Conservation (phyloP, 1,140 invertebrate genomes). For the Drosophila sturtevanti region DNA sequence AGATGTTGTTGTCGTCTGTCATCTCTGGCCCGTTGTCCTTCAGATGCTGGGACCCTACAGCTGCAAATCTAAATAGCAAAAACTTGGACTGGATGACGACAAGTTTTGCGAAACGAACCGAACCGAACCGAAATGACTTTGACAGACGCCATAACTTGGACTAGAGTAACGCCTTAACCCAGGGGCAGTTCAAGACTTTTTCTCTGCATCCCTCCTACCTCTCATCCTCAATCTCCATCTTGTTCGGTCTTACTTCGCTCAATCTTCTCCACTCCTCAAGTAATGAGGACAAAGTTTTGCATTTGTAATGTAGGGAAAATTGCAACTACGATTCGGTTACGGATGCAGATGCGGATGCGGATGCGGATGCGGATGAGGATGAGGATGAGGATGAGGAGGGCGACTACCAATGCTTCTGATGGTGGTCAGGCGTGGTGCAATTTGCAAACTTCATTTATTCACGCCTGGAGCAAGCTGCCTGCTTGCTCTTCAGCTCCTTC, state of each 20-base stretch:
- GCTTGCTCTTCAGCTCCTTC: slow-evolving; percentile 24
- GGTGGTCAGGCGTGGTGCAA: slow-evolving; percentile 80
- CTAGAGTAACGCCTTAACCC: slow-evolving; percentile 75
- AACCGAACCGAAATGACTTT: slow-evolving; percentile 65
- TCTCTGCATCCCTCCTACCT: slow-evolving; percentile 6
- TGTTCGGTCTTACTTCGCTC: too few relatives aligned
- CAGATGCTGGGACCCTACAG: slow-evolving; percentile 40
- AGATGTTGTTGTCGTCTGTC: slow-evolving; percentile 52
- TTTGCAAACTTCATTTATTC: slow-evolving; percentile 82
- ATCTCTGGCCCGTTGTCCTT: slow-evolving; percentile 68
- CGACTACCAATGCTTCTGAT: slow-evolving; percentile 44
- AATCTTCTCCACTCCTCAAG: slow-evolving; percentile 36
- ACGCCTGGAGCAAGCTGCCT: slow-evolving; percentile 67
- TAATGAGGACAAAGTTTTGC: slow-evolving; percentile 81
- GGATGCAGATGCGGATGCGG: background rate
- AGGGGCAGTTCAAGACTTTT: slow-evolving; percentile 49
- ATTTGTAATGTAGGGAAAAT: slow-evolving; percentile 61
- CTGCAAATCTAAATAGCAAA: slow-evolving; percentile 41
- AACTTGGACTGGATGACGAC: slow-evolving; percentile 52
- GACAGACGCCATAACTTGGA: slow-evolving; percentile 80
- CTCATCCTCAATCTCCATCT: background rate
- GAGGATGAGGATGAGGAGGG: background rate
- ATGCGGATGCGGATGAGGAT: slow-evolving; percentile 11
- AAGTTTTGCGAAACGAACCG: slow-evolving; percentile 62
- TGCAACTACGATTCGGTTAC: slow-evolving; percentile 32